Evolutionary conservation across 2,888 invertebrate species (phyloP).

Genomic region (Eupithecia inturbata): DNA sequence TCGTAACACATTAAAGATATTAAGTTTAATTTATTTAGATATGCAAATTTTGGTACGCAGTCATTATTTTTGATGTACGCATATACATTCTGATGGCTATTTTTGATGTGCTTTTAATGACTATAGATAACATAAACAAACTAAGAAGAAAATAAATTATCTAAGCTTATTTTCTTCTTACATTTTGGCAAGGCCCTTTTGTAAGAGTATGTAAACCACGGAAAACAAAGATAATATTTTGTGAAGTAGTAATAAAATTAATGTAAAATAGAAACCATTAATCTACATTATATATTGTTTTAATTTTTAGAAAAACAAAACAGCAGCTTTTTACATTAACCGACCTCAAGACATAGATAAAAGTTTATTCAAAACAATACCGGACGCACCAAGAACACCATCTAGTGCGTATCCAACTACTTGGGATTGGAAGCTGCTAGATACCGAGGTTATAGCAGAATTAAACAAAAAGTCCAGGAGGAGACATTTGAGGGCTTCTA

Average conservation of each 20-base stretch:
- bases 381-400: conserved; percentile 92
- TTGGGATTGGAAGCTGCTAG: conserved; percentile 89
- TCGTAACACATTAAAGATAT: no score
- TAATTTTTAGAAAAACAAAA: conserved; percentile 90
- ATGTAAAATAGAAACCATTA: background rate
- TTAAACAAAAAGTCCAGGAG: conserved; percentile 72
- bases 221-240: background rate
- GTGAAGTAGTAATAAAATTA: background rate
- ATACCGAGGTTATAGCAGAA: conserved; percentile 76
- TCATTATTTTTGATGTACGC: no score
- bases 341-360: conserved; percentile 91
- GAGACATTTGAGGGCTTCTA: conserved; percentile 71
- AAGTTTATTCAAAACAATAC: conserved; percentile 87
- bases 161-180: background rate
- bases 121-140: background rate
- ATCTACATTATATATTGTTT: background rate
- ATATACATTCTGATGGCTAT: no score
- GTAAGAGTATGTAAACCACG: background rate
- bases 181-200: background rate
- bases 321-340: conserved; percentile 91
- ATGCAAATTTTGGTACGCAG: no score
- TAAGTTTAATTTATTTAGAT: no score
- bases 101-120: no score
- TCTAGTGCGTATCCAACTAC: conserved; percentile 87
- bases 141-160: background rate